Evolutionary conservation across 2,113 vertebrate species (phyloP), one percentile per base, ranked within the genome.

Genomic region (Hippopotamus amphibius): DNA sequence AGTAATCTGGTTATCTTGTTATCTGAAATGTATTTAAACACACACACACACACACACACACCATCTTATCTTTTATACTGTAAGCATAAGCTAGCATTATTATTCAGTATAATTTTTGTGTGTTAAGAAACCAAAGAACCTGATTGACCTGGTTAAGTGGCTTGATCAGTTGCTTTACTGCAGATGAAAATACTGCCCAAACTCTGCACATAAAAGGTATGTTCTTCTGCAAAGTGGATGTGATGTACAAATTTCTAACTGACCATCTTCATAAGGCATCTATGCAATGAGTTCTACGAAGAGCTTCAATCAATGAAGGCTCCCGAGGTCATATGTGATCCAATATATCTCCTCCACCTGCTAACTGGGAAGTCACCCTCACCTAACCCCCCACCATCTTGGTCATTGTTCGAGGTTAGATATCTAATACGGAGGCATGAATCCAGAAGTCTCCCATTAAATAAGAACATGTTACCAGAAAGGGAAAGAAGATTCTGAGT

Each of bases 21-120:
- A 96, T 97, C 63, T 50, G n/a, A 90, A 96, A 82, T 82, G 11
- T 69, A 65, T 77, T 94, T 50, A 71, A 76, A 86, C 28, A 85
- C n/a, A 88, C 11, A 74, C 8, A 81, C 13, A 95, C 41, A 59
- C 68, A 65, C 57, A 50, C 61, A 66, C 65, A 69, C 4, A 28
- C 46, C 57, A 57, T 43, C 88, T 96, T 96, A 50, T 94, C 68
- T 59, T 66, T 90, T 95, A 79, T 68, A 16, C 22, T 63, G 3
- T 3, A 80, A 28, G 0, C 46, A 24, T 41, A 95, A 88, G 22
- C 41, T n/a, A 53, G 41, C 50, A 3, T 0, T 14, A 74, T 48
- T 74, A 81, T 93, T 95, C 71, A 92, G 7, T 55, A 61, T 82
- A 68, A 86, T 28, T 50, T 88, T 81, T 59, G n/a, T 94, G 5